These are phyloP conservation scores for Silurus lanzhouensis DNA, from an alignment of 2,797 vertebrate species.

Conservation along the genomic window DNA sequence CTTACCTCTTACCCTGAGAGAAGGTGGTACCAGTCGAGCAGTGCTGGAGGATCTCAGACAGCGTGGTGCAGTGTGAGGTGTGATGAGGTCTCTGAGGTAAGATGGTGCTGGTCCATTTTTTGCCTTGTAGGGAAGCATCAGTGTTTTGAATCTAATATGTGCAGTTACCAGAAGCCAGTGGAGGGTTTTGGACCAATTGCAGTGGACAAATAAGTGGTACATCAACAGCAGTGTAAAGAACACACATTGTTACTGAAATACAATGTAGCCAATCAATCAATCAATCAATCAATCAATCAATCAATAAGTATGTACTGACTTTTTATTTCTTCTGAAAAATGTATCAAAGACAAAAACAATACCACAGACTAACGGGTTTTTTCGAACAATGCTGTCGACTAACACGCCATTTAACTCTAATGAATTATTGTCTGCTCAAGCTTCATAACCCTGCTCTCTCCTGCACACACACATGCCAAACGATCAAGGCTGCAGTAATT, in stretches of 20 bases:
- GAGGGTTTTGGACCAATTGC: too few species aligned
- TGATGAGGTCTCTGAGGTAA: too few species aligned
- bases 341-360: slow-evolving; percentile 13
- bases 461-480: slow-evolving; percentile 26
- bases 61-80: too few species aligned
- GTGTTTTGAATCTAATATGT: too few species aligned
- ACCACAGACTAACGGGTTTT: slow-evolving; percentile 28
- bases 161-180: too few species aligned
- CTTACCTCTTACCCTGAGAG: too few species aligned
- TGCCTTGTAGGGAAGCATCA: too few species aligned
- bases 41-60: too few species aligned
- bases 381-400: slow-evolving; percentile 20
- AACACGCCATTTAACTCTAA: slow-evolving; percentile 22
- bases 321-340: slow-evolving; percentile 19
- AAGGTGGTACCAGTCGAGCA: too few species aligned
- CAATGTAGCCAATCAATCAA: too few species aligned
- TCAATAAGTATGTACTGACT: not conserved
- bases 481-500: slow-evolving; percentile 41
- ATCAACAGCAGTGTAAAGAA: not conserved
- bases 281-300: too few species aligned
- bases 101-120: too few species aligned
- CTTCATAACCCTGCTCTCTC: slow-evolving; percentile 6
- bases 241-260: not conserved
- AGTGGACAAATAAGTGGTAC: not conserved
- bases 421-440: slow-evolving; percentile 34